Conservation (phyloP, 2,113 vertebrate genomes). For the Ammodytes marinus region DNA sequence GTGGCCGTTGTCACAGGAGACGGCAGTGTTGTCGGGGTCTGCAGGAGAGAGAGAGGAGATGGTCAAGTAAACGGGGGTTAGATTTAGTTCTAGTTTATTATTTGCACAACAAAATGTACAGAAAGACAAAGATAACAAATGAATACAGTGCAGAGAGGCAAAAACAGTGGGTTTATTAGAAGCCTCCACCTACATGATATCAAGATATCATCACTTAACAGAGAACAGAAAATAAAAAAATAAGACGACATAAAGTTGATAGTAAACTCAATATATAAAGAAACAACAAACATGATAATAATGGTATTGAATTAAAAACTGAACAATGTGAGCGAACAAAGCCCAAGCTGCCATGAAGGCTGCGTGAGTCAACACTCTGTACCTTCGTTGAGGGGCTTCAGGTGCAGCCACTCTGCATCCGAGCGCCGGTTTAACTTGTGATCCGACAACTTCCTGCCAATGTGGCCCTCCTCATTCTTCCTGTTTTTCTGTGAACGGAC, state of each 20-base stretch:
- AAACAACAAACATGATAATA: too few relatives aligned
- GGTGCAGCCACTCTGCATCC: conserved; percentile 95
- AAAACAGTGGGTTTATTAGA: too few relatives aligned
- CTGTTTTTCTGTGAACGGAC: conserved; percentile 83
- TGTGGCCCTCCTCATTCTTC: conserved; percentile 86
- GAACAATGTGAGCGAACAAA: too few relatives aligned
- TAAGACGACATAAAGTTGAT: too few relatives aligned
- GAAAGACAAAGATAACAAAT: background rate
- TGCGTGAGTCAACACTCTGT: background rate
- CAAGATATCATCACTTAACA: too few relatives aligned
- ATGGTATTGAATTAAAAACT: too few relatives aligned
- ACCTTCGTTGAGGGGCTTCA: conserved; percentile 90
- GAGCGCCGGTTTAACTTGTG: conserved; percentile 94
- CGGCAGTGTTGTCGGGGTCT: conserved; percentile 86
- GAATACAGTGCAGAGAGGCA: background rate
- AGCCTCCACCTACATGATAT: too few relatives aligned
- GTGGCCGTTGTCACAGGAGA: conserved; percentile 88
- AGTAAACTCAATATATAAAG: too few relatives aligned
- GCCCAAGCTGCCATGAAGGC: background rate
- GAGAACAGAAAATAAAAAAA: too few relatives aligned
- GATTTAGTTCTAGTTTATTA: too few relatives aligned
- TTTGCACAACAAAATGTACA: background rate
- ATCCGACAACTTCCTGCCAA: conserved; percentile 95
- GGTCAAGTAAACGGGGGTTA: background rate
- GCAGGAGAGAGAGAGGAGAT: conserved; percentile 2